phyloP scores from a whole-genome alignment of 2,113 vertebrate species.

The Rana temporaria region DNA sequence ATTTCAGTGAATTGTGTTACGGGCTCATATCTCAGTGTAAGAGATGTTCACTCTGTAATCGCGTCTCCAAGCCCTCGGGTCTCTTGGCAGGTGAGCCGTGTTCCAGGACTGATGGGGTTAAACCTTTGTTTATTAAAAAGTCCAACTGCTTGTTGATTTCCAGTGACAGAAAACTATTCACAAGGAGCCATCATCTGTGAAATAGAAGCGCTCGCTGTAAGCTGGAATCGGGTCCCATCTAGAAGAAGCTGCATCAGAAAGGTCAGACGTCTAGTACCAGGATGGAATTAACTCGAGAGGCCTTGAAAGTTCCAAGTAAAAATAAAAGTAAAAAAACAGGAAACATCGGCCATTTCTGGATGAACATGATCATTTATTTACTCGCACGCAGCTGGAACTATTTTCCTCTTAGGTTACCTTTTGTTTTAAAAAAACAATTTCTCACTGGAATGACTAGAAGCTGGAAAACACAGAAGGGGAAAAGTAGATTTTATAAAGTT shows the following conservation, averaged over 20 bases:
- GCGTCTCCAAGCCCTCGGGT: background rate
- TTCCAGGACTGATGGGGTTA: slow-evolving; percentile 36
- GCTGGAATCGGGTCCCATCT: background rate
- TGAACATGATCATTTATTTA: background rate
- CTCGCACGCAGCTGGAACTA: background rate
- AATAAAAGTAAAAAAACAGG: slow-evolving; percentile 29
- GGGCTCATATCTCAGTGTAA: background rate
- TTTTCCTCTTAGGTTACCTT: background rate
- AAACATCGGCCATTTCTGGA: background rate
- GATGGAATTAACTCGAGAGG: slow-evolving; percentile 41
- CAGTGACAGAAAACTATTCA: slow-evolving; percentile 51
- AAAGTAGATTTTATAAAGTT: no score
- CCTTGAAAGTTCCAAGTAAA: slow-evolving; percentile 10
- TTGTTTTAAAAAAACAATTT: background rate
- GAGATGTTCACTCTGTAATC: background rate
- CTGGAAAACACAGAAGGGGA: no score
- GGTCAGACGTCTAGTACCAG: slow-evolving; percentile 49
- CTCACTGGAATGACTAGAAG: background rate
- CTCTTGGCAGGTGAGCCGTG: background rate
- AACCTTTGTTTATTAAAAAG: slow-evolving; percentile 57
- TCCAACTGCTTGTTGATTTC: slow-evolving; percentile 51
- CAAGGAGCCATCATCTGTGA: slow-evolving; percentile 56
- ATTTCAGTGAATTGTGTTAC: slow-evolving; percentile 28
- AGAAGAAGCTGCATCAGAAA: slow-evolving; percentile 42
- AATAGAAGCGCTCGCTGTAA: slow-evolving; percentile 49